Evolutionary conservation across 2,113 vertebrate species (phyloP).

Genomic region (Brachyhypopomus occidentalis): DNA sequence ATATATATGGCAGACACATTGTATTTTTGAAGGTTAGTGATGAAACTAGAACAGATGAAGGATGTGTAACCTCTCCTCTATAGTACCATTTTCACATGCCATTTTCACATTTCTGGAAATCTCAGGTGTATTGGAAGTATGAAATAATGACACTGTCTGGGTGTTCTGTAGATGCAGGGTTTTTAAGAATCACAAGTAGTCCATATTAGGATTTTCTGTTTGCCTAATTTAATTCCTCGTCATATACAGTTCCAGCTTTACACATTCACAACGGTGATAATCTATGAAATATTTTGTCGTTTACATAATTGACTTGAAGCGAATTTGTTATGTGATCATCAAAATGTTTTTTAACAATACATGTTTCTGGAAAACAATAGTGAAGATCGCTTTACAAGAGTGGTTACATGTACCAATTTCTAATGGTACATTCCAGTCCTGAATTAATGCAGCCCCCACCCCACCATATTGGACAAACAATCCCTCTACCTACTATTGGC

Average conservation of each 20-base stretch:
- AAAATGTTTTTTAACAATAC: no score
- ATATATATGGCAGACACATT: no score
- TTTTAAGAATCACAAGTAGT: no score
- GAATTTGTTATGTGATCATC: no score
- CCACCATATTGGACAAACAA: constrained; percentile 18
- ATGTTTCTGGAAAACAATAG: no score
- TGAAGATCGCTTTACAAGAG: background rate
- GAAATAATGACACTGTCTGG: background rate
- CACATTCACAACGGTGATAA: background rate
- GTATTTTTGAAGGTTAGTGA: no score
- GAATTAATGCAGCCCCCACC: background rate
- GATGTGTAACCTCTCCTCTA: no score
- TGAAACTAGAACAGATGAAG: no score
- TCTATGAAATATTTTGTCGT: no score
- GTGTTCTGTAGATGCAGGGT: no score
- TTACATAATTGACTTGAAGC: no score
- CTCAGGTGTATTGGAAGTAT: background rate
- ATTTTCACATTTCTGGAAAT: background rate
- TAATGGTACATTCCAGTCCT: background rate
- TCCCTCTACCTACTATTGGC: background rate
- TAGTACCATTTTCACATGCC: no score
- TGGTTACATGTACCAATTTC: background rate
- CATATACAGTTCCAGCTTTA: background rate
- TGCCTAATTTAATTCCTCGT: background rate
- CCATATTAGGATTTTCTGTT: background rate